A percentile compares a stretch with the other conserved stretches of the same genome.
These are phyloP conservation scores for Melanerpes aurifrons DNA, from an alignment of 2,113 vertebrate species.

Conservation along the genomic window DNA sequence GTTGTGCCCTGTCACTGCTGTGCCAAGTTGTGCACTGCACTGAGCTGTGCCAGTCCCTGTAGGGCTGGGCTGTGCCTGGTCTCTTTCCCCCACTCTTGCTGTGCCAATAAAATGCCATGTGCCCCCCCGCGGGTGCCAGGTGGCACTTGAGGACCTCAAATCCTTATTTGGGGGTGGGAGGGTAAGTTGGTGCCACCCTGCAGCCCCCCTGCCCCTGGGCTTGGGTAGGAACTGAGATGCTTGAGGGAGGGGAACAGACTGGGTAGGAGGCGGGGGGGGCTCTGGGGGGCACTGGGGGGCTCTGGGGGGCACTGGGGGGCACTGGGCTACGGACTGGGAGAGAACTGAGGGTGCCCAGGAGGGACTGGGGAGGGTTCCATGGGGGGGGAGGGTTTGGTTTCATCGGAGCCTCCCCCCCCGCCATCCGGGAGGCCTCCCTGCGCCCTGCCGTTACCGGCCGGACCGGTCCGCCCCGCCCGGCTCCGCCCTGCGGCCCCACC, in stretches of 20 bases:
- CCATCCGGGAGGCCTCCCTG: too few relatives aligned
- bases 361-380: too few relatives aligned
- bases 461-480: too few relatives aligned
- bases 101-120: neutral
- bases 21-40: neutral
- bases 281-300: too few relatives aligned
- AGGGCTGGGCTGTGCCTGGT: neutral
- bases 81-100: neutral
- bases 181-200: neutral
- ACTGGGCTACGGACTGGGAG: too few relatives aligned
- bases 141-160: neutral
- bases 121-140: neutral
- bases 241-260: neutral
- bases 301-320: too few relatives aligned
- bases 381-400: too few relatives aligned
- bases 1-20: neutral
- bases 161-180: neutral
- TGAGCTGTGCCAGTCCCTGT: neutral
- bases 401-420: too few relatives aligned
- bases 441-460: too few relatives aligned
- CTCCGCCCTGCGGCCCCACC: too few relatives aligned
- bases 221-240: neutral
- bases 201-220: neutral
- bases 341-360: too few relatives aligned
- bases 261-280: too few relatives aligned